These are phyloP conservation scores for Cetoscarus ocellatus DNA, from an alignment of 2,797 vertebrate species.

Conservation along the genomic window DNA sequence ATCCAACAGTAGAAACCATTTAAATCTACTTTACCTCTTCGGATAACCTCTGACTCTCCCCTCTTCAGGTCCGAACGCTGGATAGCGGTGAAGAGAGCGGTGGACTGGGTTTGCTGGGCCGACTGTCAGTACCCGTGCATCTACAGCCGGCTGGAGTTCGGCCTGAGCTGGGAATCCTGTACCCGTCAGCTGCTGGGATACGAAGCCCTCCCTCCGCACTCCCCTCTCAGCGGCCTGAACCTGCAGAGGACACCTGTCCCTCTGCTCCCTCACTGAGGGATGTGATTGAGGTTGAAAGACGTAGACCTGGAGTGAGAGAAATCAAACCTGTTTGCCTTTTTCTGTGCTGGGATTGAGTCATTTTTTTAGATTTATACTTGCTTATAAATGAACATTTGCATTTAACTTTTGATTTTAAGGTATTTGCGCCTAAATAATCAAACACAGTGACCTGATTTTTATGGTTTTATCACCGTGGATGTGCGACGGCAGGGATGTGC, in stretches of 20 bases:
- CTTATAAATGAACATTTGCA: neutral
- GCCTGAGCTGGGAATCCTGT: constrained; percentile 86
- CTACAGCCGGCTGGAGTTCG: constrained; percentile 87
- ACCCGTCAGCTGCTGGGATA: constrained; percentile 85
- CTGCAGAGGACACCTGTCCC: constrained; percentile 8
- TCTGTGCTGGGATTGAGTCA: neutral
- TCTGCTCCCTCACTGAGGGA: constrained; percentile 22
- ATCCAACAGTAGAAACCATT: no score
- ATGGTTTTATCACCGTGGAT: no score
- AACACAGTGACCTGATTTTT: no score
- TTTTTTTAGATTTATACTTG: neutral
- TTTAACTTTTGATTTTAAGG: neutral
- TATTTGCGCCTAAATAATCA: neutral
- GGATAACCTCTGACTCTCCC: neutral
- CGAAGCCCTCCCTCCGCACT: constrained; percentile 57
- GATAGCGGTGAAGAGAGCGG: constrained; percentile 80
- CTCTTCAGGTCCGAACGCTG: constrained; percentile 65
- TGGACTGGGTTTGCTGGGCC: constrained; percentile 83
- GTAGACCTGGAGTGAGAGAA: neutral
- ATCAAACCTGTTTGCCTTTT: neutral
- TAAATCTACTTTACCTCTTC: neutral
- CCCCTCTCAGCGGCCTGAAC: constrained; percentile 57
- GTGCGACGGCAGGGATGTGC: no score
- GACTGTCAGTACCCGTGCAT: constrained; percentile 86
- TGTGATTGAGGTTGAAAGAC: neutral